These are phyloP conservation scores for Siphlonurus alternatus DNA, from an alignment of 2,888 invertebrate species.

Conservation along the genomic window DNA sequence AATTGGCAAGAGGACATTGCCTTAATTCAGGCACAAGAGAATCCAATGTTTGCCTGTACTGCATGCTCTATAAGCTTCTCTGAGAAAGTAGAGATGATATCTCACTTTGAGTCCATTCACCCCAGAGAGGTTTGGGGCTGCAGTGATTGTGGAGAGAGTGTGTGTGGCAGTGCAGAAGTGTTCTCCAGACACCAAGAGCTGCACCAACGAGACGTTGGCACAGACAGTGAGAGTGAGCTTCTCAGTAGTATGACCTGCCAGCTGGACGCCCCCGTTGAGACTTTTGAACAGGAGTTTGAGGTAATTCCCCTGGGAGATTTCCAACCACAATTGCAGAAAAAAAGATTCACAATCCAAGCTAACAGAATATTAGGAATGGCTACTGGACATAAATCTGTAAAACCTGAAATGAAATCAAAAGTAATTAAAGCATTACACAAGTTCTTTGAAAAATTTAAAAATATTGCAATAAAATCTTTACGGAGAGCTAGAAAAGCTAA, in stretches of 20 bases:
- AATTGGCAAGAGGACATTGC: too few relatives aligned
- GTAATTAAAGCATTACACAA: neutral
- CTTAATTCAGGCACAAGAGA: too few relatives aligned
- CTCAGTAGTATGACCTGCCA: neutral
- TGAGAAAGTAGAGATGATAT: neutral
- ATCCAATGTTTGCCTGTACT: too few relatives aligned
- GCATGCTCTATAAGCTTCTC: too few relatives aligned
- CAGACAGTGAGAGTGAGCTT: neutral
- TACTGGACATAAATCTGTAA: neutral
- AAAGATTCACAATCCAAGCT: too few relatives aligned
- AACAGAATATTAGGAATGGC: too few relatives aligned
- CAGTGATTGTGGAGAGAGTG: neutral
- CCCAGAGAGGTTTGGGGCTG: neutral
- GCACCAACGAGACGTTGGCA: neutral
- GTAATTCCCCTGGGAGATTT: too few relatives aligned
- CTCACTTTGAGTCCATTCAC: neutral
- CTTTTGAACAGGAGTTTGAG: neutral
- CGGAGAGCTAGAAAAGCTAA: too few relatives aligned
- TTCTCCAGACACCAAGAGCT: neutral
- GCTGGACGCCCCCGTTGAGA: neutral
- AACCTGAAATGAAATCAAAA: neutral
- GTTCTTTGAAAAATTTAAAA: neutral
- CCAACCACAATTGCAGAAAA: too few relatives aligned
- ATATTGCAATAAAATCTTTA: too few relatives aligned
- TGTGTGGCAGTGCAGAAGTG: neutral